These are phyloP conservation scores for Phortica okadai DNA, from an alignment of 2,888 invertebrate species.

Conservation along the genomic window DNA sequence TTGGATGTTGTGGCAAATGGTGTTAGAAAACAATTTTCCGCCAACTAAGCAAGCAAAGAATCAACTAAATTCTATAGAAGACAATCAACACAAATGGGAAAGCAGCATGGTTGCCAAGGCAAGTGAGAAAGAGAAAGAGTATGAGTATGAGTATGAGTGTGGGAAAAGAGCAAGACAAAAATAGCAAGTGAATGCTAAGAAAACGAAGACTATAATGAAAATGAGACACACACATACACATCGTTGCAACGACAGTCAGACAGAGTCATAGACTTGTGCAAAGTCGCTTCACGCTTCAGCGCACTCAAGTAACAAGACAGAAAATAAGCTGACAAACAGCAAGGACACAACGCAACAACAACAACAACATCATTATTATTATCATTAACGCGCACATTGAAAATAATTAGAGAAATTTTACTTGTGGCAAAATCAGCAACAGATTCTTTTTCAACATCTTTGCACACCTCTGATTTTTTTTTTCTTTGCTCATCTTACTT, in stretches of 20 bases:
- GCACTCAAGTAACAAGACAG: constrained; percentile 45
- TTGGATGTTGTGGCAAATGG: too few species aligned
- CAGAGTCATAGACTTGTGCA: constrained; percentile 33
- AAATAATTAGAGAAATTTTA: constrained; percentile 18
- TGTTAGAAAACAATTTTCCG: too few species aligned
- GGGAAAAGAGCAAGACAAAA: too few species aligned
- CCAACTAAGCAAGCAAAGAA: too few species aligned
- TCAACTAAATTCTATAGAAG: too few species aligned
- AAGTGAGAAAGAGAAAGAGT: too few species aligned
- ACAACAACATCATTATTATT: not conserved
- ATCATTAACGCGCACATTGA: not conserved
- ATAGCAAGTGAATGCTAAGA: too few species aligned
- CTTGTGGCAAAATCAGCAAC: not conserved
- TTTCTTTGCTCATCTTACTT: too few species aligned
- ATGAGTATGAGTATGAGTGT: too few species aligned
- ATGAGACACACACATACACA: not conserved
- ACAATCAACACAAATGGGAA: too few species aligned
- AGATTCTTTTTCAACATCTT: not conserved
- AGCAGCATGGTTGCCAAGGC: too few species aligned
- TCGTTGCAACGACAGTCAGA: not conserved
- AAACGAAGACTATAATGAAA: not conserved
- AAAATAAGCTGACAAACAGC: not conserved
- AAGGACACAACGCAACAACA: not conserved
- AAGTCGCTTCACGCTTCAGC: constrained; percentile 14
- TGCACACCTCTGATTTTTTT: too few species aligned